Base-by-base conservation (phyloP, 2,113 vertebrate species). In the Melanostigma gelatinosum region DNA sequence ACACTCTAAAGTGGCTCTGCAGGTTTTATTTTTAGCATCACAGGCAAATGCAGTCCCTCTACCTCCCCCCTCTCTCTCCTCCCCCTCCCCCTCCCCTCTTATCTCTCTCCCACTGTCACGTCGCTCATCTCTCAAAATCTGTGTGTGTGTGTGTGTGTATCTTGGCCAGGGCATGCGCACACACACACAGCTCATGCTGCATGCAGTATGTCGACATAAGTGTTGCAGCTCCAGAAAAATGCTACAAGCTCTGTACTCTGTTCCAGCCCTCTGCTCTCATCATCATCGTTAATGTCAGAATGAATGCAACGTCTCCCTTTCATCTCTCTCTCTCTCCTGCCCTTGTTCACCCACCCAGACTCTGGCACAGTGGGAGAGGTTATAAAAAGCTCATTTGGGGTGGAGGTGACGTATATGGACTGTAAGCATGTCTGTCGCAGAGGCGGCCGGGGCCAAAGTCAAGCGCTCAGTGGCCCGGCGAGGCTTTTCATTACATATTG, bases 21-120 rank as follows among this genome's bases (percentile, higher is more conserved):
- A 87, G 80, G 88, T 88, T 92, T 93, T 94, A 94, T 95, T 95
- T 95, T 94, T 95, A 94, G 93, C 88, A 89, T 85, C 85, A 72
- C 78, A 86, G 87, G 87, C 88, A 84, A 92, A 91, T 82, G 79
- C 83, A 79, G 79, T 60, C 85, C 72, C 80, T 42, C 72, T 18
- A 42, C 15, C 29, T 6, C 58, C 63, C 42, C 48, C 58, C 22
- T 82, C 83, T 46, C 40, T 44, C 81, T 10, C 66, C 27, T 6
- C 63, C 54, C 36, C 44, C 55, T 16, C 67, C 29, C 74, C 71
- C 42, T 61, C 83, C 80, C 82, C 83, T 52, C 46, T 50, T 79
- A 73, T 85, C 79, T 82, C 84, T 85, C 83, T 82, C 83, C 82
- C 75, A 65, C 85, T 91, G 84, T 86, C 90, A 74, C 76, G 77